Percentiles rank a stretch among this genome's conserved stretches.
Evolutionary conservation across 2,113 vertebrate genomes (phyloP).

Genomic region (Vidua chalybeata): DNA sequence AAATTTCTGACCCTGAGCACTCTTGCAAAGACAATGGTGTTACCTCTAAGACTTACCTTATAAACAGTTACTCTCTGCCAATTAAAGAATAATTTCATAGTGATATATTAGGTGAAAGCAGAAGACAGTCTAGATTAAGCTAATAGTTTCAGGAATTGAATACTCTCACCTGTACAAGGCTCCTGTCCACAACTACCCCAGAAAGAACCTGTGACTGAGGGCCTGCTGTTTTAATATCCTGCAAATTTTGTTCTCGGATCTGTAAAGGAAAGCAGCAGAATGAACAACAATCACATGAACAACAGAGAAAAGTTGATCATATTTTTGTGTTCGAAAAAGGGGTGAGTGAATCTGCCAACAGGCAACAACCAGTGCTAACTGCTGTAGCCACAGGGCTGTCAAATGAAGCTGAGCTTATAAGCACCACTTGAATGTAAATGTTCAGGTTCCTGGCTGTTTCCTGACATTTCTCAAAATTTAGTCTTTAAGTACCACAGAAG

Average conservation of each 20-base stretch:
- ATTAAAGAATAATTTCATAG: conserved; percentile 80
- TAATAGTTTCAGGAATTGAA: background rate
- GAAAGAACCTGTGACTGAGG: conserved; percentile 95
- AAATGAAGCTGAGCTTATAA: background rate
- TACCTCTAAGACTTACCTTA: conserved; percentile 84
- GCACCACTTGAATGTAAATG: background rate
- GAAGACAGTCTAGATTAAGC: background rate
- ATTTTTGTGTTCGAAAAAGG: background rate
- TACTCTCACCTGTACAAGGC: conserved; percentile 89
- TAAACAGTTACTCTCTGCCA: conserved; percentile 81
- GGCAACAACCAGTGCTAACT: background rate
- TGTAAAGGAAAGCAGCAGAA: conserved; percentile 55
- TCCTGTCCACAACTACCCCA: conserved; percentile 85
- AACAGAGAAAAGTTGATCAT: background rate
- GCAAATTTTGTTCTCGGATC: conserved; percentile 98
- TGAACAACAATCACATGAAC: background rate
- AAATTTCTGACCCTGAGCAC: conserved; percentile 47
- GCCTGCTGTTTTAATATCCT: conserved; percentile 95
- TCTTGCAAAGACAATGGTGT: conserved; percentile 56
- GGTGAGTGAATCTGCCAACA: background rate
- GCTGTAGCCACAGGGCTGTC: background rate
- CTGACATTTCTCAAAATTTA: background rate
- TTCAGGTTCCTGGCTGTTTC: background rate
- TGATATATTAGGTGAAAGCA: conserved; percentile 56
- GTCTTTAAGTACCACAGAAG: background rate